phyloP scores from a whole-genome alignment of 2,888 invertebrate species.

The Drosophila ezoana region DNA sequence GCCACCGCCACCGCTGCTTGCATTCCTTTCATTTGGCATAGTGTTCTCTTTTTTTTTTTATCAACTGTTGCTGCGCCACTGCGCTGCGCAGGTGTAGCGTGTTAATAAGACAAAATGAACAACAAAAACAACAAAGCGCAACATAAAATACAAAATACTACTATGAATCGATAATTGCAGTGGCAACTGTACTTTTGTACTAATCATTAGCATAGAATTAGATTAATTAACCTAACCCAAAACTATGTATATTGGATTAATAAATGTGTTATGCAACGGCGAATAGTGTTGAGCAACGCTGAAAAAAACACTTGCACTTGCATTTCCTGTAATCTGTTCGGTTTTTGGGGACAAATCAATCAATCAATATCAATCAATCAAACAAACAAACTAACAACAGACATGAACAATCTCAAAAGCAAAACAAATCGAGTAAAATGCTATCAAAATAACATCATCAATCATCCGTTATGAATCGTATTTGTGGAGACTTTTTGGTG shows the following conservation, averaged over 20 bases:
- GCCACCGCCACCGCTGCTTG: constrained; percentile 39
- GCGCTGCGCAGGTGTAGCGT: constrained; percentile 79
- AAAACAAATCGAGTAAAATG: constrained; percentile 29
- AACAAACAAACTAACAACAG: constrained; percentile 25
- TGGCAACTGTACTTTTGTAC: constrained; percentile 65
- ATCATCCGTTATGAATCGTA: constrained; percentile 39
- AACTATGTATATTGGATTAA: constrained; percentile 41
- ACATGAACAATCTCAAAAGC: constrained; percentile 22
- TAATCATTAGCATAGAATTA: constrained; percentile 59
- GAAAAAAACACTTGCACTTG: constrained; percentile 50
- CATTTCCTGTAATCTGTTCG: constrained; percentile 66
- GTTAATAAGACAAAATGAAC: constrained; percentile 59
- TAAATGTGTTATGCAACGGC: constrained; percentile 39
- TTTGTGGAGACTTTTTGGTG: constrained; percentile 37
- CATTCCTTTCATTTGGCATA: constrained; percentile 56
- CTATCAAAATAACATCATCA: constrained; percentile 39
- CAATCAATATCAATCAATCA: constrained; percentile 36
- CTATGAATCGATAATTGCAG: constrained; percentile 54
- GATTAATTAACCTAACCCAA: constrained; percentile 43
- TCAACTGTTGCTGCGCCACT: constrained; percentile 62
- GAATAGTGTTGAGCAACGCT: constrained; percentile 51
- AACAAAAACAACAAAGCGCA: constrained; percentile 57
- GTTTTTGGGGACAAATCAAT: constrained; percentile 68
- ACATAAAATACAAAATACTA: constrained; percentile 47
- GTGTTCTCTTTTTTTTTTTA: constrained; percentile 44